These are phyloP conservation scores for Hyalella azteca DNA, from an alignment of 2,888 invertebrate genomes.

Conservation along the genomic window DNA sequence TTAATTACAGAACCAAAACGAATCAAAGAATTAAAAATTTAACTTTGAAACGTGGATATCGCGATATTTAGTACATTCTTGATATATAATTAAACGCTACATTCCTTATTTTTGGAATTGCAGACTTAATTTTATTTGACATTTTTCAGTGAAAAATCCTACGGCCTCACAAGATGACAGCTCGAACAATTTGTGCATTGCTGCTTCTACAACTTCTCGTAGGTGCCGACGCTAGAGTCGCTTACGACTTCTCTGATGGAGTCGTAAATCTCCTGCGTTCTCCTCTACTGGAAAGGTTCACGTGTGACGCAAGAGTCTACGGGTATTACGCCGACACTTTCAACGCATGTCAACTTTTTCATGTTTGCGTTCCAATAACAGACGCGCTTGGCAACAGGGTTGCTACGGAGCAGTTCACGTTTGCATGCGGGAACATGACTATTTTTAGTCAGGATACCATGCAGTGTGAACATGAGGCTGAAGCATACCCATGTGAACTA, in stretches of 20 bases:
- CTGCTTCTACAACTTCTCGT: too few relatives aligned
- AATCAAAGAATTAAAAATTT: too few relatives aligned
- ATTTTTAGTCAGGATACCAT: slow-evolving; percentile 6
- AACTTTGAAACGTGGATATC: too few relatives aligned
- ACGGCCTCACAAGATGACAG: too few relatives aligned
- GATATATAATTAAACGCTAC: too few relatives aligned
- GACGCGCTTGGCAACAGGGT: slow-evolving; percentile 50
- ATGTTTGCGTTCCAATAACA: slow-evolving; percentile 59
- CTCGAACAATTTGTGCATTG: too few relatives aligned
- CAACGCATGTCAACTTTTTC: slow-evolving; percentile 59
- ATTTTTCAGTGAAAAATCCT: too few relatives aligned
- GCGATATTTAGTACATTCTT: too few relatives aligned
- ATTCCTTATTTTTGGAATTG: too few relatives aligned
- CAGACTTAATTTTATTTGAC: too few relatives aligned
- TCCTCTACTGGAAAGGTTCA: slow-evolving; percentile 49
- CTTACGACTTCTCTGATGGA: slow-evolving; percentile 41
- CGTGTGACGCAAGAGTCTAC: slow-evolving; percentile 58
- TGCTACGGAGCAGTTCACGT: neutral
- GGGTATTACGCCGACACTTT: slow-evolving; percentile 60
- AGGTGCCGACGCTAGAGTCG: slow-evolving; percentile 38
- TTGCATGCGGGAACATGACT: neutral
- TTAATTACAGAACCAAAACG: too few relatives aligned
- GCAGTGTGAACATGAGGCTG: slow-evolving; percentile 13
- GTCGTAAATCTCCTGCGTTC: slow-evolving; percentile 18
- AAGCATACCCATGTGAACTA: slow-evolving; percentile 5